Evolutionary conservation across 2,113 vertebrate species (phyloP).

Genomic region (Austrofundulus limnaeus): DNA sequence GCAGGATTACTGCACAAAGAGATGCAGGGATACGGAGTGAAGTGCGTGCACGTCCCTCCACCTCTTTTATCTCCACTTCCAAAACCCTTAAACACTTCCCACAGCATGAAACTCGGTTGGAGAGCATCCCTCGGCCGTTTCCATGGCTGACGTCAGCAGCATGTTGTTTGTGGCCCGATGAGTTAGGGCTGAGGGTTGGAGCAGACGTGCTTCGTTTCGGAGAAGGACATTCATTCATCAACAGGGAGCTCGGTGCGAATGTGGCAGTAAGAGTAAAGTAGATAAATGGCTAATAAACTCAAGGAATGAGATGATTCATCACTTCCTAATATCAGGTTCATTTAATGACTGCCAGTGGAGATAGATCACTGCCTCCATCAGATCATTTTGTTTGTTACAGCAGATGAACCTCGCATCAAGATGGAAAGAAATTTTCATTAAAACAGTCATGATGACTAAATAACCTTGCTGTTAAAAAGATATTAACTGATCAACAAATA

Average conservation of each 20-base stretch:
- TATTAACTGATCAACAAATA: too few species aligned
- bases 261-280: conserved; percentile 49
- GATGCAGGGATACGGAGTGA: conserved; percentile 62
- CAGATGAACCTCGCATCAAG: background rate
- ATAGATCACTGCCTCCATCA: conserved; percentile 56
- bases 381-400: conserved; percentile 40
- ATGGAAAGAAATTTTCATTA: background rate
- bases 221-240: conserved; percentile 61
- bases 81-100: conserved; percentile 41
- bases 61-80: conserved; percentile 46
- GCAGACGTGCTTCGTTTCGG: conserved; percentile 23
- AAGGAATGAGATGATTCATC: conserved; percentile 68
- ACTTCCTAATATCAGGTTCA: conserved; percentile 62
- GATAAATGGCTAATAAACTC: conserved; percentile 68
- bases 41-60: conserved; percentile 23
- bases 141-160: conserved; percentile 18
- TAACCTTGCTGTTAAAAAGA: too few species aligned
- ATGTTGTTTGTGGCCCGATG: conserved; percentile 26
- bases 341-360: conserved; percentile 52
- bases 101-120: background rate
- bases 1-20: conserved; percentile 72
- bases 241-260: conserved; percentile 28
- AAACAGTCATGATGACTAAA: background rate
- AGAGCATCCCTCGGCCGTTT: conserved; percentile 8
- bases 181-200: conserved; percentile 25